Percentiles rank a stretch among this genome's conserved stretches.
phyloP scores from a whole-genome alignment of 2,888 invertebrate species.

The Torymus texanus region DNA sequence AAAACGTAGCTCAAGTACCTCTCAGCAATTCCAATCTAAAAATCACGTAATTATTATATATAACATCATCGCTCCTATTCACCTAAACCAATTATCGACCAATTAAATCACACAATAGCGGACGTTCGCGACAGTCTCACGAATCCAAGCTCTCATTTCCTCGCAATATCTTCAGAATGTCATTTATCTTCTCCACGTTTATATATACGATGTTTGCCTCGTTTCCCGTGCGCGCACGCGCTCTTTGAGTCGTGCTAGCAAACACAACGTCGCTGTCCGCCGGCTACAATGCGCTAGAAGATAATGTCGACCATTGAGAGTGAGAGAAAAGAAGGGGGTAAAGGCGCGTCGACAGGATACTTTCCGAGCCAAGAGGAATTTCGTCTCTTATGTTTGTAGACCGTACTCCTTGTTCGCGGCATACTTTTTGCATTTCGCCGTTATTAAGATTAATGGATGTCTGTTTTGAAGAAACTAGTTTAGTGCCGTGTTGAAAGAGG shows the following conservation, averaged over 20 bases:
- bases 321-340: neutral
- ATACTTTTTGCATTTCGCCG: neutral
- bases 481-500: too few relatives aligned
- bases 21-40: too few relatives aligned
- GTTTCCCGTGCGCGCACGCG: neutral
- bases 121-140: too few relatives aligned
- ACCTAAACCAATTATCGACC: too few relatives aligned
- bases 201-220: neutral
- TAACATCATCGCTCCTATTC: too few relatives aligned
- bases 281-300: neutral
- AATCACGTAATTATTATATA: too few relatives aligned
- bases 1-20: too few relatives aligned
- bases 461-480: too few relatives aligned
- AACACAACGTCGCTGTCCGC: constrained; percentile 9
- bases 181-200: neutral
- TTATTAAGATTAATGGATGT: neutral
- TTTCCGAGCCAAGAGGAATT: constrained; percentile 7
- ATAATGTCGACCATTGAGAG: constrained; percentile 3
- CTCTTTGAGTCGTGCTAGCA: constrained; percentile 8
- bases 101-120: too few relatives aligned
- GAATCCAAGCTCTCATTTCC: too few relatives aligned
- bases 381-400: neutral
- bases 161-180: too few relatives aligned
- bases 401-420: neutral
- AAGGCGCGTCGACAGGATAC: neutral